phyloP scores from a whole-genome alignment of 2,888 invertebrate genomes.

The Pseudococcus jackbeardsleyi region DNA sequence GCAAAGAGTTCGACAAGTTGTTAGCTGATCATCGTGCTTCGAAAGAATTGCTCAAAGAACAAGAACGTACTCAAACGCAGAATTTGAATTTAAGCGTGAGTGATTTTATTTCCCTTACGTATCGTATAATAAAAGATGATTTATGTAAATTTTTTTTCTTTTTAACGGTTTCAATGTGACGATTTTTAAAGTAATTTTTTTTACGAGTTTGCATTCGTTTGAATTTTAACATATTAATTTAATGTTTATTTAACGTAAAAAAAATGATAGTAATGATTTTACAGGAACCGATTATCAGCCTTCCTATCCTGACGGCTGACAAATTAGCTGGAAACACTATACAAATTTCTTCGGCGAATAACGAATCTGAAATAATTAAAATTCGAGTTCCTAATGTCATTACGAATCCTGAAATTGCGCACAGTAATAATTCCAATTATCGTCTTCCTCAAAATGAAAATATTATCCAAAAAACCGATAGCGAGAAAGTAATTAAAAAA shows the following conservation, averaged over 20 bases:
- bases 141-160: not conserved
- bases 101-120: conserved; percentile 44
- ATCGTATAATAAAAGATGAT: not conserved
- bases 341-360: conserved; percentile 56
- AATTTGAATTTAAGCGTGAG: conserved; percentile 57
- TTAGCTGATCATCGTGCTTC: conserved; percentile 60
- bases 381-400: conserved; percentile 61
- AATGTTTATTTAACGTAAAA: conserved; percentile 57
- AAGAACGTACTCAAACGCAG: conserved; percentile 17
- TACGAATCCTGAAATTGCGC: conserved; percentile 53
- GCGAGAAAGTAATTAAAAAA: conserved; percentile 16
- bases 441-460: conserved; percentile 23
- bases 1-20: conserved; percentile 60
- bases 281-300: conserved; percentile 63
- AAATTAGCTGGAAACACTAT: conserved; percentile 58
- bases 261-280: conserved; percentile 51
- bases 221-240: not conserved
- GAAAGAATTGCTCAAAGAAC: conserved; percentile 59
- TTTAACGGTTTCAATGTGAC: not conserved
- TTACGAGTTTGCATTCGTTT: not conserved
- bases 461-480: conserved; percentile 16
- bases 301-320: conserved; percentile 59
- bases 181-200: conserved; percentile 28
- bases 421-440: conserved; percentile 17
- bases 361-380: conserved; percentile 59